Conservation (phyloP, 2,113 vertebrate genomes). For the Entomyzon cyanotis region DNA sequence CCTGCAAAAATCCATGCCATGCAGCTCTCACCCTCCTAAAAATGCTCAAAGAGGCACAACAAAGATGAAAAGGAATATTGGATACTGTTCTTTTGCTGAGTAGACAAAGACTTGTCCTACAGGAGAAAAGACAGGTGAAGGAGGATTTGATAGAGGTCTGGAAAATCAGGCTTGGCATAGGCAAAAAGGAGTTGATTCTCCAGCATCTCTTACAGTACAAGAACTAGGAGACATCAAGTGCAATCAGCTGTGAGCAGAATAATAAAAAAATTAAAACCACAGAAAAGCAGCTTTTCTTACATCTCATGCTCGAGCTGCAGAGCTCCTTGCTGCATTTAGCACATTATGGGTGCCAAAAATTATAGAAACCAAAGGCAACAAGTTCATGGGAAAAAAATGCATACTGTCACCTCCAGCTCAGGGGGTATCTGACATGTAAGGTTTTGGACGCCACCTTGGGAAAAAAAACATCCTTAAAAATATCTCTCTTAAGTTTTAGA, state of each 20-base stretch:
- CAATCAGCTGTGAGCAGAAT: background rate
- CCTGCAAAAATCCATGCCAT: rapidly evolving
- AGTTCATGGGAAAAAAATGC: background rate
- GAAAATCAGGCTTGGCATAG: background rate
- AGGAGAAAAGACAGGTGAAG: background rate
- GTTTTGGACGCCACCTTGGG: background rate
- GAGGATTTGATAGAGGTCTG: background rate
- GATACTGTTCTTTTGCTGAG: background rate
- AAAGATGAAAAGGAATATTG: slow-evolving; percentile 11
- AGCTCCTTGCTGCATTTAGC: background rate
- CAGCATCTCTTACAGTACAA: background rate
- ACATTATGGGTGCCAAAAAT: background rate
- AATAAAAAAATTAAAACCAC: background rate
- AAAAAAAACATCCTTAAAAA: background rate
- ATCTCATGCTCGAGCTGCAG: rapidly evolving
- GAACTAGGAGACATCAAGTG: background rate
- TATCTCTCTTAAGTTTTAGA: background rate
- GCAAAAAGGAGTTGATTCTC: slow-evolving; percentile 27
- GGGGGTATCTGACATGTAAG: background rate
- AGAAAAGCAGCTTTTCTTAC: background rate
- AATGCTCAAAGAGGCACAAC: background rate
- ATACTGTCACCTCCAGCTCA: background rate
- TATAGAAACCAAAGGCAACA: background rate
- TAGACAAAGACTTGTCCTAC: background rate
- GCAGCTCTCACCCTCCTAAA: background rate